These are phyloP conservation scores for Araneus ventricosus DNA, from an alignment of 1,140 invertebrate genomes.

Conservation along the genomic window DNA sequence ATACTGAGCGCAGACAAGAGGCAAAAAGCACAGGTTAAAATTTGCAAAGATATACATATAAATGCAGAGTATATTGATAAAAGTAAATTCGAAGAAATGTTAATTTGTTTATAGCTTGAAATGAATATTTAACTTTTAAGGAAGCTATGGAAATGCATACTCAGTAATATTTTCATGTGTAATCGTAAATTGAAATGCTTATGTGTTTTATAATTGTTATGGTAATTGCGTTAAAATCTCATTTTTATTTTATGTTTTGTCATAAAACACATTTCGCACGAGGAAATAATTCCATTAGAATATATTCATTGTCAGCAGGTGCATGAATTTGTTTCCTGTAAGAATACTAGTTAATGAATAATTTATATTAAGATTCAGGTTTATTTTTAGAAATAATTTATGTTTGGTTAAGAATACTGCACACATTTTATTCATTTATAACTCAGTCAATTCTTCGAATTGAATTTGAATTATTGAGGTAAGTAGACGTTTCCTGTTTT, in stretches of 20 bases:
- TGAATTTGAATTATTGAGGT: not conserved
- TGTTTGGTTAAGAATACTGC: not conserved
- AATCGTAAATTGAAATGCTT: not conserved
- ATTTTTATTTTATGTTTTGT: not conserved
- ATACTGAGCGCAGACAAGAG: constrained; percentile 17
- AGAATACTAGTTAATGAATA: not conserved
- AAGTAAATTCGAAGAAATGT: not conserved
- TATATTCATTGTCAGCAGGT: not conserved
- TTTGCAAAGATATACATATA: not conserved
- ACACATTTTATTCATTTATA: constrained; percentile 5
- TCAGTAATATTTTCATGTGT: not conserved
- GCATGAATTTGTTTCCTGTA: not conserved
- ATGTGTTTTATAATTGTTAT: too few species aligned
- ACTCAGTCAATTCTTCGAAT: not conserved
- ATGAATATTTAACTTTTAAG: not conserved
- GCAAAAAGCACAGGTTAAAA: constrained; percentile 63
- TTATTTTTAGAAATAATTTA: too few species aligned
- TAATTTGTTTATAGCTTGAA: not conserved
- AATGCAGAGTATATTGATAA: not conserved
- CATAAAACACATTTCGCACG: not conserved
- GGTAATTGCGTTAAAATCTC: too few species aligned
- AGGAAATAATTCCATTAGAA: not conserved
- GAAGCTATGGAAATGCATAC: not conserved
- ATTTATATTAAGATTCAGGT: too few species aligned
- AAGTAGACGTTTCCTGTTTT: not conserved